A percentile compares a stretch with the other conserved stretches of the same genome.
Conservation (phyloP, 2,888 invertebrate genomes). For the Chloroclystis v-ata region DNA sequence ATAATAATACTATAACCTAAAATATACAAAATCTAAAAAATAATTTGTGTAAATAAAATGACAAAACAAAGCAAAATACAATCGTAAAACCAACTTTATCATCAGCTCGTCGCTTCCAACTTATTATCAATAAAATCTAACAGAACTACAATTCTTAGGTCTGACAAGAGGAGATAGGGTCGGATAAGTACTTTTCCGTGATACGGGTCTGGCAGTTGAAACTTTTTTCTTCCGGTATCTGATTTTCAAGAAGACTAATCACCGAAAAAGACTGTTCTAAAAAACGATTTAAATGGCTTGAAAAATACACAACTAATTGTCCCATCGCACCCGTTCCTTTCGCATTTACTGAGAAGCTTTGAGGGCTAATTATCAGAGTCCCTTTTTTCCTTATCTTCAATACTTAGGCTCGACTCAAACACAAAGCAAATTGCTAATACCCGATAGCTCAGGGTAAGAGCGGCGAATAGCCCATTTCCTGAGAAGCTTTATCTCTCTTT, state of each 20-base stretch:
- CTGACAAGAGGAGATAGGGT: constrained; percentile 39
- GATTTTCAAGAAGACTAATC: constrained; percentile 18
- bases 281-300: constrained; percentile 28
- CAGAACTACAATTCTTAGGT: constrained; percentile 33
- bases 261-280: constrained; percentile 20
- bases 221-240: constrained; percentile 30
- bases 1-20: too few species aligned
- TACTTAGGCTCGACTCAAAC: constrained; percentile 53
- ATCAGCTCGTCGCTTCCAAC: background rate
- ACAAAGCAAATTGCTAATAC: constrained; percentile 71
- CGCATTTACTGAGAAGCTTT: constrained; percentile 50
- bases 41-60: too few species aligned
- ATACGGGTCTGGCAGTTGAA: constrained; percentile 48
- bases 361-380: constrained; percentile 57
- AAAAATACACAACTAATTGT: constrained; percentile 45
- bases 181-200: constrained; percentile 40
- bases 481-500: constrained; percentile 60
- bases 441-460: constrained; percentile 60
- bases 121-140: constrained; percentile 22
- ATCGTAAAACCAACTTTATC: too few species aligned
- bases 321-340: constrained; percentile 47
- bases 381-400: constrained; percentile 54
- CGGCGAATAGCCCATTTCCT: constrained; percentile 64
- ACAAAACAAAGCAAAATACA: too few species aligned
- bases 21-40: too few species aligned